These are phyloP conservation scores for Thelaira solivaga DNA, from an alignment of 2,888 invertebrate genomes.

Conservation along the genomic window DNA sequence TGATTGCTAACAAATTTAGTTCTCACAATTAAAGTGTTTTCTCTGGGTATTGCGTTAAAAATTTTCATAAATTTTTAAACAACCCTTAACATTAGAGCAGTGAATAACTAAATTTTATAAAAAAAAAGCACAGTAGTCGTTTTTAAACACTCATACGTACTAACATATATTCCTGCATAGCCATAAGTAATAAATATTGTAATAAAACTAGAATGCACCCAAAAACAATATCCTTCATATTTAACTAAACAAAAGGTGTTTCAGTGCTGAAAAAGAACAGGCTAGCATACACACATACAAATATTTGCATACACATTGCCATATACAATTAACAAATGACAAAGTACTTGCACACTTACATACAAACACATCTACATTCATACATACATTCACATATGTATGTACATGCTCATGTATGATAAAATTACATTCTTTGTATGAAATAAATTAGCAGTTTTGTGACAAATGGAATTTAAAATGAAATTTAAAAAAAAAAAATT, in stretches of 20 bases:
- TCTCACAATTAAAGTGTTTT: no score
- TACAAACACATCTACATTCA: background rate
- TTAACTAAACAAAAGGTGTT: slow-evolving; percentile 21
- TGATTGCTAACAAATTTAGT: no score
- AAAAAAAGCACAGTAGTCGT: no score
- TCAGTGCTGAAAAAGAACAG: background rate
- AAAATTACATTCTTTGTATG: slow-evolving; percentile 4
- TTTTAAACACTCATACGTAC: no score
- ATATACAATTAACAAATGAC: background rate
- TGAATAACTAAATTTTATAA: no score
- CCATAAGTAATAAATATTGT: background rate
- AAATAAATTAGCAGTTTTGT: slow-evolving; percentile 24
- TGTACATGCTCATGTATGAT: background rate
- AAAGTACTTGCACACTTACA: background rate
- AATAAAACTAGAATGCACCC: background rate
- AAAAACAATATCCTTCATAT: background rate
- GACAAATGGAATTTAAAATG: slow-evolving; percentile 16
- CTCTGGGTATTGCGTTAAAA: no score
- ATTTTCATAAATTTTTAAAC: no score
- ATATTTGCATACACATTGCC: background rate
- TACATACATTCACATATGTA: no score
- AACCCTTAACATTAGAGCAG: no score
- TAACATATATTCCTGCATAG: background rate
- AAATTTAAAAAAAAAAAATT: background rate
- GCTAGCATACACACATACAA: background rate